These are phyloP conservation scores for Drusus annulatus DNA, from an alignment of 1,140 invertebrate species.

Conservation along the genomic window DNA sequence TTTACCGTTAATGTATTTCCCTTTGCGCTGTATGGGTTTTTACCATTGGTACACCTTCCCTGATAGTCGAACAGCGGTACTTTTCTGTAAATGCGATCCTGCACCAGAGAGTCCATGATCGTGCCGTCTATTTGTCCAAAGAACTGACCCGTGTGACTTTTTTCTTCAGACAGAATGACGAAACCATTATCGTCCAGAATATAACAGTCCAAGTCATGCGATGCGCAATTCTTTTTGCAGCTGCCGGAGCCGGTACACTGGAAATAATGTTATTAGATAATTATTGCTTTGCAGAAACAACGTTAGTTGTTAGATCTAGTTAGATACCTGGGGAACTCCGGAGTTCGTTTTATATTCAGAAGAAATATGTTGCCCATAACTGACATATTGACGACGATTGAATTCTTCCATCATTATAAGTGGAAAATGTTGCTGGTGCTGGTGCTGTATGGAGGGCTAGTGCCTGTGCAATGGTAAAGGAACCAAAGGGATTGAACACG, in stretches of 20 bases:
- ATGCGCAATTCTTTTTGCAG: conserved; percentile 88
- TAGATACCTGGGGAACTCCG: no score
- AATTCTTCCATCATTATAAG: no score
- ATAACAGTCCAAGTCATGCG: conserved; percentile 91
- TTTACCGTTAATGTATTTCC: conserved; percentile 67
- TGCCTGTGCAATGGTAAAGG: no score
- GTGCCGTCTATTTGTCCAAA: conserved; percentile 96
- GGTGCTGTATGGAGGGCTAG: no score
- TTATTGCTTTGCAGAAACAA: no score
- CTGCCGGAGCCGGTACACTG: conserved; percentile 80
- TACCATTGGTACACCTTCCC: conserved; percentile 85
- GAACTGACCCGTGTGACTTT: conserved; percentile 88
- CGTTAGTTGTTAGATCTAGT: no score
- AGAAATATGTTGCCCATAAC: no score
- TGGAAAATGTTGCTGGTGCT: no score
- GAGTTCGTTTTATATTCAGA: no score
- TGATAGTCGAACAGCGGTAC: conserved; percentile 91
- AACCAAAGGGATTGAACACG: no score
- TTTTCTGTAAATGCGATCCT: conserved; percentile 91
- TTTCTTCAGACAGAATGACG: conserved; percentile 90
- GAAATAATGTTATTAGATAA: conserved; percentile 38
- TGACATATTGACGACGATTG: no score
- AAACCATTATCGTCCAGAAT: conserved; percentile 95
- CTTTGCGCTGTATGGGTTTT: conserved; percentile 79
- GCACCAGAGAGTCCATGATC: conserved; percentile 93